Evolutionary conservation across 1,140 invertebrate species (phyloP), one percentile per base, ranked within the genome.

Genomic region (Phymorhynchus buccinoides): DNA sequence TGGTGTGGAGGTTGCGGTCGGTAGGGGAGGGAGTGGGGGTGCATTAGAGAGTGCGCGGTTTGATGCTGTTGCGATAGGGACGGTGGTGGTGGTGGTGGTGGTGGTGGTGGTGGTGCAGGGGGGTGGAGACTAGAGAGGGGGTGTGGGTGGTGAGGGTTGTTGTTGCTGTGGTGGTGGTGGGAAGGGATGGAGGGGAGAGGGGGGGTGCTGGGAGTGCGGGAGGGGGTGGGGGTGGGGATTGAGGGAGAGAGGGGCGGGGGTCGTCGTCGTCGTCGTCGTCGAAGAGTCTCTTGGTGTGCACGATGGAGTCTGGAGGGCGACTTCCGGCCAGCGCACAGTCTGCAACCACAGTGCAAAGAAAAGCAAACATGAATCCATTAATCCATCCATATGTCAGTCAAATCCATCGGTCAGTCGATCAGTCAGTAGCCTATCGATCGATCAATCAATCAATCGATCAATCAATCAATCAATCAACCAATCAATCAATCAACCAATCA

Each of bases 221-320:
- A 83, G 68, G 35, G 78, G 7, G 73, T 52, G 41, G 56, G 78
- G n/a, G 80, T 79, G 80, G 68, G 42, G 14, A 27, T 78, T 44
- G n/a, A 2, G 39, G 78, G 77, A 4, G 3, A 79, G 37, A n/a
- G 83, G 4, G 35, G 66, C 16, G 16, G 41, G 73, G 27, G 9
- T 62, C 62, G 39, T 62, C 71, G 39, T 68, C 62, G 1, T 35
- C 62, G 37, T 83, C 81, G 16, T 83, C 81, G 30, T 83, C 81
- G 30, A 83, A 83, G 18, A 83, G 62, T 3, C 81, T 35, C 66
- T 83, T 83, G 62, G 81, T 66, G 32, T 83, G 81, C 37, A 83
- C 81, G 1, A 68, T 42, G 37, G 16, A 44, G 62, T 83, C 81
- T 35, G 27, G 27, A 16, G 81, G n/a, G 16, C 73, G 62, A 1